Evolutionary conservation across 2,797 vertebrate genomes (phyloP).

Genomic region (Cyprinodon diabolis): DNA sequence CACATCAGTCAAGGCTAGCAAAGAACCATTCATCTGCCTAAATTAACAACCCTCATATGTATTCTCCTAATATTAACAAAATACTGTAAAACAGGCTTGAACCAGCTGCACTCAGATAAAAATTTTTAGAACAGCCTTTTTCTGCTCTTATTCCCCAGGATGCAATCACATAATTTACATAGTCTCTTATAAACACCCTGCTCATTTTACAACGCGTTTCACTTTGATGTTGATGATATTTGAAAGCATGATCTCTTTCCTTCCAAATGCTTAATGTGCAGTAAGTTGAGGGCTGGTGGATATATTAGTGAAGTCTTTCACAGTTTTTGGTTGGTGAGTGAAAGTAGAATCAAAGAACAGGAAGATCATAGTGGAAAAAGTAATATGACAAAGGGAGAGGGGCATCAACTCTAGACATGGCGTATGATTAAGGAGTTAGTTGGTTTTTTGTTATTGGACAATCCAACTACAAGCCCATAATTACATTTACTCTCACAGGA

Average conservation of each 20-base stretch:
- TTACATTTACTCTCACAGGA: slow-evolving; percentile 38
- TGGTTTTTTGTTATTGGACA: slow-evolving; percentile 15
- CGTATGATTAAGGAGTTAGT: slow-evolving; percentile 12
- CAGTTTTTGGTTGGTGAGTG: slow-evolving; percentile 42
- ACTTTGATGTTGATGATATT: slow-evolving; percentile 64
- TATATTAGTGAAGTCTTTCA: slow-evolving; percentile 47
- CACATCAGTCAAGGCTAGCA: not conserved
- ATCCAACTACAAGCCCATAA: slow-evolving; percentile 18
- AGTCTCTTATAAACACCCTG: slow-evolving; percentile 66
- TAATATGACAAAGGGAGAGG: slow-evolving; percentile 8
- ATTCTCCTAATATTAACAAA: slow-evolving; percentile 36
- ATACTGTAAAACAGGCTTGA: slow-evolving; percentile 56
- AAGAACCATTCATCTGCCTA: not conserved
- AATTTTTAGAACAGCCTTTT: slow-evolving; percentile 70
- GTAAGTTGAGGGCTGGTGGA: slow-evolving; percentile 43
- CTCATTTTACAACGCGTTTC: slow-evolving; percentile 68
- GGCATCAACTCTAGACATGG: slow-evolving; percentile 1
- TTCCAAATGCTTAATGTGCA: slow-evolving; percentile 26
- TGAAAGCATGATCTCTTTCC: slow-evolving; percentile 48
- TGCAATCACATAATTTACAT: slow-evolving; percentile 75
- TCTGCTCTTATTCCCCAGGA: slow-evolving; percentile 60
- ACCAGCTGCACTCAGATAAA: slow-evolving; percentile 58
- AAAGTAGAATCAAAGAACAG: slow-evolving; percentile 57
- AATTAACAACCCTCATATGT: slow-evolving; percentile 11
- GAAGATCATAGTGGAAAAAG: slow-evolving; percentile 33